Evolutionary conservation across 2,888 invertebrate genomes (phyloP).

Genomic region (Schizotus pectinicornis): DNA sequence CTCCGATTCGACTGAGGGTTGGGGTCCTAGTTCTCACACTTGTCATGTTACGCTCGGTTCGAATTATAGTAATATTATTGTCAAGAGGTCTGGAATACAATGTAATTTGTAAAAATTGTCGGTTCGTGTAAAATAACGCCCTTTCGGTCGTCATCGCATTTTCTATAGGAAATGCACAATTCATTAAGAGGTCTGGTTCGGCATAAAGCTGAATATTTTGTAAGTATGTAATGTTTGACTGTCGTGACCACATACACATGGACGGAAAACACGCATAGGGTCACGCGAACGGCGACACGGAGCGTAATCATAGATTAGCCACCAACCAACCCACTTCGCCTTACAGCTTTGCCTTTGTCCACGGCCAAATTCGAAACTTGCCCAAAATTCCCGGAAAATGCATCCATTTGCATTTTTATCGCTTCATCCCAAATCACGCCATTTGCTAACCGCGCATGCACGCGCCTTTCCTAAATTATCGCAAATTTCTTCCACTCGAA

Average conservation of each 20-base stretch:
- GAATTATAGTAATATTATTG: slow-evolving; percentile 10
- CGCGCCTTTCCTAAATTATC: slow-evolving; percentile 15
- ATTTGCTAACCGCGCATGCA: slow-evolving; percentile 24
- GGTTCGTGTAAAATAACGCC: neutral
- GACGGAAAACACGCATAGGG: slow-evolving; percentile 44
- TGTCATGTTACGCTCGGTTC: neutral
- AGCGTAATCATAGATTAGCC: slow-evolving; percentile 52
- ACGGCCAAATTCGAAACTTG: slow-evolving; percentile 24
- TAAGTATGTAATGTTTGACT: slow-evolving; percentile 48
- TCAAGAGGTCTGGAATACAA: neutral
- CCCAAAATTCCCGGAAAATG: slow-evolving; percentile 26
- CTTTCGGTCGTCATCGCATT: slow-evolving; percentile 3
- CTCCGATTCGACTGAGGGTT: neutral
- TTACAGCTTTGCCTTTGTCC: slow-evolving; percentile 28
- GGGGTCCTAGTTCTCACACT: slow-evolving; percentile 4
- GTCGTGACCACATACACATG: slow-evolving; percentile 48
- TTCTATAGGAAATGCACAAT: slow-evolving; percentile 38
- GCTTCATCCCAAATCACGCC: slow-evolving; percentile 18
- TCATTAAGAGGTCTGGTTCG: slow-evolving; percentile 37
- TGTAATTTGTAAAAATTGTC: slow-evolving; percentile 14
- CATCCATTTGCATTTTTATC: slow-evolving; percentile 25
- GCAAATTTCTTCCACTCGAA: slow-evolving; percentile 19
- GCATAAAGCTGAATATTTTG: slow-evolving; percentile 42
- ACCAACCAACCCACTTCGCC: slow-evolving; percentile 34
- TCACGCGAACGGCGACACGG: slow-evolving; percentile 49